Evolutionary conservation across 2,888 invertebrate species (phyloP).

Genomic region (Tetragonisca angustula): DNA sequence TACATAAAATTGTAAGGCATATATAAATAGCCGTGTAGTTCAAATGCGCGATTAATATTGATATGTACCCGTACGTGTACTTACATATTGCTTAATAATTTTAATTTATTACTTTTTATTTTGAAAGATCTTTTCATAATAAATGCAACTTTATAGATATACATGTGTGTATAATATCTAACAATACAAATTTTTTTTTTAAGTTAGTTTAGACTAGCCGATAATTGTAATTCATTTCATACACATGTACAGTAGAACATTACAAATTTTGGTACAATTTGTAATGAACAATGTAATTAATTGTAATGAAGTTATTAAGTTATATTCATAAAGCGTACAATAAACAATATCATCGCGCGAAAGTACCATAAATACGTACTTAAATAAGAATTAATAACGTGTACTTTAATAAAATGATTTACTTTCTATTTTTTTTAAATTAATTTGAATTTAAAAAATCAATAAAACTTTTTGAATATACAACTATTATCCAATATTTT

Average conservation of each 20-base stretch:
- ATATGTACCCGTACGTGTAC: constrained; percentile 61
- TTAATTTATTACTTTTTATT: constrained; percentile 38
- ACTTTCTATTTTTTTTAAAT: constrained; percentile 20
- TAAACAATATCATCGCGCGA: constrained; percentile 64
- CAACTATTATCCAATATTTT: constrained; percentile 14
- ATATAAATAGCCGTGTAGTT: constrained; percentile 37
- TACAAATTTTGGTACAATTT: constrained; percentile 13
- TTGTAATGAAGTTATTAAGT: constrained; percentile 8
- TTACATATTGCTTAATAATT: constrained; percentile 51
- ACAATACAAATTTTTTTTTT: constrained; percentile 28
- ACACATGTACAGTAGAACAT: constrained; percentile 28
- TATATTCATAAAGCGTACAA: constrained; percentile 37
- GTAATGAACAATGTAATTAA: constrained; percentile 30
- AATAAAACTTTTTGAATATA: constrained; percentile 19
- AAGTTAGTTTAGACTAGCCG: constrained; percentile 21
- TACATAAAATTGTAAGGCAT: constrained; percentile 44
- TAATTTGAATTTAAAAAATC: not conserved
- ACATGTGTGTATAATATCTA: not conserved
- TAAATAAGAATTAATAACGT: constrained; percentile 24
- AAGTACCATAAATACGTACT: constrained; percentile 41
- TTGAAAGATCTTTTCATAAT: constrained; percentile 24
- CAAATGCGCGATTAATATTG: constrained; percentile 66
- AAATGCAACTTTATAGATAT: constrained; percentile 39
- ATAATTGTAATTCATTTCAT: constrained; percentile 33
- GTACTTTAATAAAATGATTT: constrained; percentile 33